Percentiles rank a stretch among this genome's conserved stretches.
phyloP scores from a whole-genome alignment of 2,797 vertebrate species.

The Okamejei kenojei region DNA sequence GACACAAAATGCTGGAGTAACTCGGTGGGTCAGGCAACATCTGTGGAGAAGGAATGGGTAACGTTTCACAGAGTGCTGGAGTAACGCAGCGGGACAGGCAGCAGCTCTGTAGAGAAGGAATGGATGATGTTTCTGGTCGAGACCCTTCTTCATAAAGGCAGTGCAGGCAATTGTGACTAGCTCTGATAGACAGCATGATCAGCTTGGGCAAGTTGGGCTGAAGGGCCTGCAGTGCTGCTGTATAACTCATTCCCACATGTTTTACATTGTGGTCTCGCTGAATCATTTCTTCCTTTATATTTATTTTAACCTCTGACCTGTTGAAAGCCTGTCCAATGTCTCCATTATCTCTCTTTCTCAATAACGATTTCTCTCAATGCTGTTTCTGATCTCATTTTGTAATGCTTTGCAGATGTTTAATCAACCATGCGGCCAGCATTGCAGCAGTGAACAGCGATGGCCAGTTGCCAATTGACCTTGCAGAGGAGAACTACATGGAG shows the following conservation, averaged over 20 bases:
- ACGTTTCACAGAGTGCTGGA: too few species aligned
- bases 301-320: neutral
- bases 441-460: conserved; percentile 82
- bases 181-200: too few species aligned
- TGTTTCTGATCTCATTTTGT: neutral
- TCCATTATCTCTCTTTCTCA: neutral
- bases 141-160: too few species aligned
- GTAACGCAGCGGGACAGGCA: too few species aligned
- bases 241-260: neutral
- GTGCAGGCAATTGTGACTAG: too few species aligned
- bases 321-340: too few species aligned
- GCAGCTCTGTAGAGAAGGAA: too few species aligned
- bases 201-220: neutral
- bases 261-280: neutral
- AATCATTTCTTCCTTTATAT: neutral
- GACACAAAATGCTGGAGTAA: too few species aligned
- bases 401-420: conserved; percentile 64
- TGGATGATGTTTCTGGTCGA: too few species aligned
- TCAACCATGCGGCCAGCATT: conserved; percentile 68
- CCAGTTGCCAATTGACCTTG: conserved; percentile 80
- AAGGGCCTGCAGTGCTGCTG: neutral
- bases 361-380: neutral
- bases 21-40: too few species aligned
- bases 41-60: too few species aligned
- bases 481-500: conserved; percentile 76